These are phyloP conservation scores for Nibea coibor DNA, from an alignment of 2,113 vertebrate species.

Conservation along the genomic window DNA sequence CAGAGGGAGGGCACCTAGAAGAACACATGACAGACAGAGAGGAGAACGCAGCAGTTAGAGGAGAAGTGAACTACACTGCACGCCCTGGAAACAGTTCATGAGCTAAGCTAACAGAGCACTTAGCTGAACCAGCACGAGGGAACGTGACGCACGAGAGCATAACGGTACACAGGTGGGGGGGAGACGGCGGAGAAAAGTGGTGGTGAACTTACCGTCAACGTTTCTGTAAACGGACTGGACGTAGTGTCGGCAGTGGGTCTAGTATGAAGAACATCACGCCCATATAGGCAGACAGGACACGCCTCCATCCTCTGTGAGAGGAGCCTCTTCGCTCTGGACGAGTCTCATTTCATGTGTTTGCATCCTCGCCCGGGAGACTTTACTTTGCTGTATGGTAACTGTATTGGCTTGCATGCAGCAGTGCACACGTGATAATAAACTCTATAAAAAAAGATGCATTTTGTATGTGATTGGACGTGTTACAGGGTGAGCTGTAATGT, in stretches of 20 bases:
- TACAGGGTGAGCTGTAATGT: too few species aligned
- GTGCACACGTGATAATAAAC: too few species aligned
- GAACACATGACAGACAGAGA: background rate
- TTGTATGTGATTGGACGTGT: too few species aligned
- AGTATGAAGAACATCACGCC: background rate
- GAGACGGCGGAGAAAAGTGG: background rate
- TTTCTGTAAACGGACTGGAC: background rate
- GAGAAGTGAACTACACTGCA: background rate
- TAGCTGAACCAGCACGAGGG: background rate
- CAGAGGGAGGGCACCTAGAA: background rate
- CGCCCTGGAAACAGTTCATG: too few species aligned
- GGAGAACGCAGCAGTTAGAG: too few species aligned
- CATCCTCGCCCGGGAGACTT: too few species aligned
- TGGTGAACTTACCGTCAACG: background rate
- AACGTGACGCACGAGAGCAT: too few species aligned
- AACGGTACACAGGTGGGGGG: background rate
- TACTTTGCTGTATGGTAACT: too few species aligned
- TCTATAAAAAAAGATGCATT: too few species aligned
- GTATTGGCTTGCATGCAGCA: too few species aligned
- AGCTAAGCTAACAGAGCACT: background rate
- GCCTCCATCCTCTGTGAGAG: background rate
- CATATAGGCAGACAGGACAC: background rate
- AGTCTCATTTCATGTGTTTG: background rate
- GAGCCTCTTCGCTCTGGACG: background rate
- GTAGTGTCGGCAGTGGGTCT: rapidly evolving